Conservation (phyloP, 2,113 vertebrate genomes). For the Cyanoramphus novaezelandiae region DNA sequence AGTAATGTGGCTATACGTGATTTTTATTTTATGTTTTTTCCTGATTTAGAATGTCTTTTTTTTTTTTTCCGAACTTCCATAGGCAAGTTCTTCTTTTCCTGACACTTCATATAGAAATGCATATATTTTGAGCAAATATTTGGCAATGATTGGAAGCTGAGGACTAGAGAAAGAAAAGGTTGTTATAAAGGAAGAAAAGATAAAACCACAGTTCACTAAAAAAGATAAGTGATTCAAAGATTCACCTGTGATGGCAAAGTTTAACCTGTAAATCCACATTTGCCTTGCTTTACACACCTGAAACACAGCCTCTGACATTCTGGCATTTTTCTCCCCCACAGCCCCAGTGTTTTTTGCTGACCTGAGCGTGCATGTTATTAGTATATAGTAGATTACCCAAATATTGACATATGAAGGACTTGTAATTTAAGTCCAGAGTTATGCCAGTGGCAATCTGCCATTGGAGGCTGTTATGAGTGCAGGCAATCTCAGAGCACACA, state of each 20-base stretch:
- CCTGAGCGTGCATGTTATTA: background rate
- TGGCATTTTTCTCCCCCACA: background rate
- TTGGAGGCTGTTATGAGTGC: rapidly evolving
- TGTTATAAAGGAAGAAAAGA: background rate
- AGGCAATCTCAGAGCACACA: background rate
- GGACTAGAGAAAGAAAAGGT: background rate
- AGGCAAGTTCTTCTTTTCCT: background rate
- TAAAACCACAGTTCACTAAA: background rate
- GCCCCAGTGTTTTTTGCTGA: background rate
- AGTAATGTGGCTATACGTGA: background rate
- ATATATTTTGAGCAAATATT: background rate
- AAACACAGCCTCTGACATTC: background rate
- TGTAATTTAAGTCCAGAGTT: background rate
- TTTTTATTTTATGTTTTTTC: background rate
- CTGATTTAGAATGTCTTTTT: background rate
- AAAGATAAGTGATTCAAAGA: background rate
- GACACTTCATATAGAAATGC: background rate
- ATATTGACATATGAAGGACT: background rate
- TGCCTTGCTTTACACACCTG: background rate
- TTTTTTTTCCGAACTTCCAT: background rate
- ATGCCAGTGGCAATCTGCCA: rapidly evolving
- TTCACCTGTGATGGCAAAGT: background rate
- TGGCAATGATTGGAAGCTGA: background rate
- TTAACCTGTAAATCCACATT: background rate
- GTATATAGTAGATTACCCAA: background rate